phyloP scores from a whole-genome alignment of 2,113 vertebrate species.

The Lophochroa leadbeateri region DNA sequence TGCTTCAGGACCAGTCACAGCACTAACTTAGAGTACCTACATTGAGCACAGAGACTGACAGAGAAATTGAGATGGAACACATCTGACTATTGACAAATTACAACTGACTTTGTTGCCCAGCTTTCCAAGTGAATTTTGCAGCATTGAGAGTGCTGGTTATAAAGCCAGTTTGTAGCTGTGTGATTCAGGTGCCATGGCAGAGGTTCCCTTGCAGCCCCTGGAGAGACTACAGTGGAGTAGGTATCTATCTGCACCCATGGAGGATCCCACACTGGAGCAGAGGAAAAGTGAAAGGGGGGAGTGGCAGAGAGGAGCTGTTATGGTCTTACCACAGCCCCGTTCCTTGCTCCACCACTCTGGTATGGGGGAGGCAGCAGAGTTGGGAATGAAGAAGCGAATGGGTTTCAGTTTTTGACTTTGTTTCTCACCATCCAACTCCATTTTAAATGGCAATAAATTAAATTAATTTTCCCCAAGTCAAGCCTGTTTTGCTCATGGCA shows the following conservation, averaged over 20 bases:
- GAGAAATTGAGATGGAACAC: neutral
- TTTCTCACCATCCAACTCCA: neutral
- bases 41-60: neutral
- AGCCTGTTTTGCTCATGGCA: neutral
- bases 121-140: neutral
- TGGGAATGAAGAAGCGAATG: neutral
- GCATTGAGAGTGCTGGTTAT: neutral
- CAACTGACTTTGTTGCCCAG: neutral
- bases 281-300: neutral
- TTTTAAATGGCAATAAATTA: neutral
- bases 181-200: rapidly evolving
- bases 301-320: neutral
- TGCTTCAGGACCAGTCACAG: neutral
- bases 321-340: rapidly evolving
- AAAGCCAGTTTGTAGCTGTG: neutral
- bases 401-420: neutral
- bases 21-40: neutral
- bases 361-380: rapidly evolving
- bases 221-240: neutral
- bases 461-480: neutral
- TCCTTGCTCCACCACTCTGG: neutral
- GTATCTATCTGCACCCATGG: neutral
- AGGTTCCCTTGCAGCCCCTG: neutral
- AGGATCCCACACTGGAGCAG: rapidly evolving
- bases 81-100: neutral